phyloP scores from a whole-genome alignment of 2,888 invertebrate species.

The Myopa tessellatipennis region DNA sequence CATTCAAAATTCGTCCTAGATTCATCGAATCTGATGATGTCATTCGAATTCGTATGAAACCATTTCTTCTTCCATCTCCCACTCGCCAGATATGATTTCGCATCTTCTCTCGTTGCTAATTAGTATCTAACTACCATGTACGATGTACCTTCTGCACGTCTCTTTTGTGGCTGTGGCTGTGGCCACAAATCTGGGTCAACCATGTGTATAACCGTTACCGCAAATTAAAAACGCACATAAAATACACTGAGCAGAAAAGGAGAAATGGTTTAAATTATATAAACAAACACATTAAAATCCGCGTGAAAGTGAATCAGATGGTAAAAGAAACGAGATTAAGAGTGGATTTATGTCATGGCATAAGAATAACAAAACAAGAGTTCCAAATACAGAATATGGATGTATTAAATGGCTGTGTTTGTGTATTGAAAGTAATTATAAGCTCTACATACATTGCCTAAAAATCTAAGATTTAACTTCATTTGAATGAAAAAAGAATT shows the following conservation, averaged over 20 bases:
- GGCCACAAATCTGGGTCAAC: constrained; percentile 12
- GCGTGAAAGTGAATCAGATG: constrained; percentile 16
- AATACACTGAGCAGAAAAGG: neutral
- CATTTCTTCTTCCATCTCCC: neutral
- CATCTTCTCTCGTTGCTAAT: neutral
- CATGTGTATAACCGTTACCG: constrained; percentile 4
- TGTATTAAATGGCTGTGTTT: too few relatives aligned
- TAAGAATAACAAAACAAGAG: neutral
- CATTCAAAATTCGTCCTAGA: neutral
- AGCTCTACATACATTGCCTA: too few relatives aligned
- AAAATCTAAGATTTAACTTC: too few relatives aligned
- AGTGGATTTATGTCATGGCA: neutral
- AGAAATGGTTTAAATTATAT: constrained; percentile 1
- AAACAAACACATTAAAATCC: constrained; percentile 2
- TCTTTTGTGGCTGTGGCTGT: neutral
- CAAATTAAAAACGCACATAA: constrained; percentile 11
- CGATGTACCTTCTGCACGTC: too few relatives aligned
- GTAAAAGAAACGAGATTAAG: constrained; percentile 12
- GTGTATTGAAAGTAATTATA: too few relatives aligned
- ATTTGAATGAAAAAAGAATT: too few relatives aligned
- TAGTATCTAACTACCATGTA: neutral
- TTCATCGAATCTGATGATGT: neutral
- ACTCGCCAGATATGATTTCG: neutral
- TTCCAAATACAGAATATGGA: too few relatives aligned
- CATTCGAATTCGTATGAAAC: neutral